Evolutionary conservation across 2,888 invertebrate genomes (phyloP), one percentile per base, ranked within the genome.

Genomic region (Beris morrisii): DNA sequence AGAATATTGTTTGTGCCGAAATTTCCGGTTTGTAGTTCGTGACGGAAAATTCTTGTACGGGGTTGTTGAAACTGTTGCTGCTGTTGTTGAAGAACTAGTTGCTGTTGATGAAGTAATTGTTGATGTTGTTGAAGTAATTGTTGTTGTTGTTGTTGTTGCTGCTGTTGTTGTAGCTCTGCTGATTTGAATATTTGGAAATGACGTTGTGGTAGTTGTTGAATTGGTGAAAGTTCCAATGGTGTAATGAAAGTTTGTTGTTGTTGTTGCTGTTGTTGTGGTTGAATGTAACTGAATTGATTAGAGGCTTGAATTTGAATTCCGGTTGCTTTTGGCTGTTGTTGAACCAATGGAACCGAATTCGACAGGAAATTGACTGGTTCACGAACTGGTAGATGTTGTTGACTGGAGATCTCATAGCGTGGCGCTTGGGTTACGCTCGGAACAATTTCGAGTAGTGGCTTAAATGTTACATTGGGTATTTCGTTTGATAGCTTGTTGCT

Each of bases 21-120:
- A 74, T 90, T 90, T 4, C 87, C 88, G 2, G 85, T 84, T 67
- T 77, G 81, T 65, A 74, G 67, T 67, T 87, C 87, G 72, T 86
- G 85, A 7, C 86, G 82, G 73, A 86, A 83, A 53, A 84, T 80
- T 55, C 85, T 70, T 58, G 78, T 72, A 65, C 81, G 44, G 13
- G 54, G n/a, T 3, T 38, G 4, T 22, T 55, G 50, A 15, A 44
- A 46, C 46, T 54, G 31, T 38, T 55, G 65, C 28, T 63, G 61
- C n/a, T 28, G 31, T 45, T 46, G 55, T 15, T 44, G 31, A 5
- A 15, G 45, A 2, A 45, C 45, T 48, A 31, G 56, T 13, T 64
- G 64, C 45, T 71, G 69, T 28, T 68, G 64, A 12, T 50, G 52
- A 43, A 32, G 31, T 71, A 73, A 74, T 5, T 71, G 70, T 5